Percentiles rank a stretch among this genome's conserved stretches.
Conservation (phyloP, 2,797 vertebrate species). For the Neosilurus hyrtlii region DNA sequence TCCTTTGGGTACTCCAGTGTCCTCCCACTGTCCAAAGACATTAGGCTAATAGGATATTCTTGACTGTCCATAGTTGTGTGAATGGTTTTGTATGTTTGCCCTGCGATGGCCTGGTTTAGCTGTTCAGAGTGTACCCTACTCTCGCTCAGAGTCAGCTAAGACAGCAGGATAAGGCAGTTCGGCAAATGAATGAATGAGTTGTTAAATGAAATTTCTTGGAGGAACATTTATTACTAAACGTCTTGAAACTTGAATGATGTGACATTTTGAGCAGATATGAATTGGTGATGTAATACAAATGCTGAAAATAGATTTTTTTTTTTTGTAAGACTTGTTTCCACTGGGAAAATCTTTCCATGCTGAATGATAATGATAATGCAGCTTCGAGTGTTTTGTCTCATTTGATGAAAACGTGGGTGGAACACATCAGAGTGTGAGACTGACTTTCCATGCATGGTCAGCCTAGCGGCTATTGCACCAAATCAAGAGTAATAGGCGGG, state of each 20-base stretch:
- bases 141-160: too few relatives aligned
- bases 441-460: slow-evolving; percentile 6
- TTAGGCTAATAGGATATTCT: too few relatives aligned
- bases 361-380: not conserved
- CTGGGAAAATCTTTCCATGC: not conserved
- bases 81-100: too few relatives aligned
- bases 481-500: slow-evolving; percentile 43
- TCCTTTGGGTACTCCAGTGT: too few relatives aligned
- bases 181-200: too few relatives aligned
- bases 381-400: not conserved
- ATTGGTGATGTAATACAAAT: not conserved
- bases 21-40: too few relatives aligned
- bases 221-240: not conserved
- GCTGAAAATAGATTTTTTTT: too few relatives aligned
- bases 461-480: not conserved
- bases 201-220: too few relatives aligned
- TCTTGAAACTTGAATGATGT: not conserved
- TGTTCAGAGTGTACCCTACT: too few relatives aligned
- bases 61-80: too few relatives aligned
- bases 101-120: too few relatives aligned
- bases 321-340: not conserved
- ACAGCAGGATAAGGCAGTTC: too few relatives aligned
- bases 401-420: not conserved
- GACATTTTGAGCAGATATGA: not conserved
- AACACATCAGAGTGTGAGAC: slow-evolving; percentile 2